Base-by-base conservation (phyloP, 2,113 vertebrate species). In the Speoplatyrhinus poulsoni region DNA sequence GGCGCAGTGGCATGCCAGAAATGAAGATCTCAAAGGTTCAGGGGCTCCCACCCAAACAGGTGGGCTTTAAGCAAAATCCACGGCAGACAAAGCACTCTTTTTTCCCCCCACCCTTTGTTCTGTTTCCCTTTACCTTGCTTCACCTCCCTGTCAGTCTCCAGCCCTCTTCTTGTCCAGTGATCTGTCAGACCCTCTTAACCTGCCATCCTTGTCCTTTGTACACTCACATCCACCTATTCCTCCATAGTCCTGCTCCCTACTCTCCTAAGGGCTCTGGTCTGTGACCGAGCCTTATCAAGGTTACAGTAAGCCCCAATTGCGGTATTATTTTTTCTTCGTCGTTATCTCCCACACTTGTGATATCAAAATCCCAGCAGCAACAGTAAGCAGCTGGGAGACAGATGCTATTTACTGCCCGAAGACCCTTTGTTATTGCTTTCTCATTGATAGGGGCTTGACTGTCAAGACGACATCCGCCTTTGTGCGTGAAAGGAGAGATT, bases 391-490 rank as follows among this genome's bases (percentile, higher is more conserved):
- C 77, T 19, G 56, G 60, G 76, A 84, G 75, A 84, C 75, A 80
- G 77, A 75, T 82, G 79, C 68, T 82, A 73, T 89, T 89, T 86
- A 85, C 77, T 61, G 26, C 69, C 75, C 4, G 0, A 48, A 71
- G 78, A 71, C 32, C 60, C 74, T 84, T 86, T 87, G 73, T 82
- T 87, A 56, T 70, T 72, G 59, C 67, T 57, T 53, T 49, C 36
- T 55, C 48, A 69, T 72, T 85, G 87, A 91, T 92, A 89, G 88
- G 74, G 82, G 76, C 73, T 83, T 56, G 68, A 85, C 62, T 81
- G 69, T 78, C 69, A 70, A 57, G 69, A 80, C 72, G 70, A 75
- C 66, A 68, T 62, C 15, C 60, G 26, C 60, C 79, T 62, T 81
- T 82, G 79, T 84, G 70, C 70, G 6, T 12, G 33, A 71, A 70